These are phyloP conservation scores for Neodiprion lecontei DNA, from an alignment of 1,140 invertebrate species.

Conservation along the genomic window DNA sequence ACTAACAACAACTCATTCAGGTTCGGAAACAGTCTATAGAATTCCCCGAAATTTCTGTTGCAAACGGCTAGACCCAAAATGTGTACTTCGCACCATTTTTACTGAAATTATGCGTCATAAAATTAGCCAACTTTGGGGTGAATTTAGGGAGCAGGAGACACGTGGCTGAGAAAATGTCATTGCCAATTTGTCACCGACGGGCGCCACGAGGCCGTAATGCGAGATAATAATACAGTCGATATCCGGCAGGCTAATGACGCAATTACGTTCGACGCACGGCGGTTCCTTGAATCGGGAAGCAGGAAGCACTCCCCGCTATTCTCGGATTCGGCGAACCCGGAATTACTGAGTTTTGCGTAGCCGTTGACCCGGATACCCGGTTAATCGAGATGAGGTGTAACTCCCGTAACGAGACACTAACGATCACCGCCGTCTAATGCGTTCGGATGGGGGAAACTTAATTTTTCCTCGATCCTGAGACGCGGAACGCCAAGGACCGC, in stretches of 20 bases:
- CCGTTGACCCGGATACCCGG: background rate
- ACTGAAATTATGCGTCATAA: no score
- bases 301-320: background rate
- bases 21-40: no score
- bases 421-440: background rate
- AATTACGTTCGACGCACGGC: background rate
- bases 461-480: background rate
- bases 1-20: no score
- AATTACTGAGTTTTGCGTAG: background rate
- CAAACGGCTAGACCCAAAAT: no score
- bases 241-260: constrained; percentile 4
- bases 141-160: background rate
- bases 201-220: background rate
- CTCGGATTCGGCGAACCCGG: background rate
- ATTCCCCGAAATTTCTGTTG: no score
- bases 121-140: no score
- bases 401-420: background rate
- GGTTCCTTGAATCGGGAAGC: background rate
- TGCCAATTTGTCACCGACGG: background rate
- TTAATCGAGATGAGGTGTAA: background rate
- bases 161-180: background rate
- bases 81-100: no score
- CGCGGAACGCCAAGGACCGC: background rate
- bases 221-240: constrained; percentile 2
- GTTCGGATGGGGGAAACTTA: background rate